Conservation (phyloP, 2,797 vertebrate species). For the Graptemys geographica region DNA sequence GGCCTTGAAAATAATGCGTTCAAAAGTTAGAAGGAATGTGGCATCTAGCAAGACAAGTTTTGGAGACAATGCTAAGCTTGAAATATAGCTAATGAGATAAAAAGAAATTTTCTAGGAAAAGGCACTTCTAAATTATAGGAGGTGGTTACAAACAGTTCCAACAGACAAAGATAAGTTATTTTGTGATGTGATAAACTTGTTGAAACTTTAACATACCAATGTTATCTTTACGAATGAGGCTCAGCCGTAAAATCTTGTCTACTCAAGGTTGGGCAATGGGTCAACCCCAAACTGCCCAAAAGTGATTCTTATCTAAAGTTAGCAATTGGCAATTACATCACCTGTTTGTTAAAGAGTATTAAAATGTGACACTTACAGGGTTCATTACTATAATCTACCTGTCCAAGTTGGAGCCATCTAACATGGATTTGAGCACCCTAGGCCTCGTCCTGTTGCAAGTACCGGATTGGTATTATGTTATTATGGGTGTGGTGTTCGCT, state of each 20-base stretch:
- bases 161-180: neutral
- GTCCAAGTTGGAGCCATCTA: neutral
- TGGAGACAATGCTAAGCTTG: neutral
- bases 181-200: neutral
- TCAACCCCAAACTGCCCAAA: neutral
- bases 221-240: neutral
- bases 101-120: neutral
- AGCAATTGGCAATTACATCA: neutral
- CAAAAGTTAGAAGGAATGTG: neutral
- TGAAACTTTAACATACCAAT: neutral
- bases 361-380: neutral
- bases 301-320: neutral
- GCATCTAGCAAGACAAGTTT: neutral
- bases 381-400: neutral
- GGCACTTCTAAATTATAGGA: neutral
- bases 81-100: neutral
- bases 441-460: neutral
- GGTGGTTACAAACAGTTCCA: neutral
- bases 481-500: neutral
- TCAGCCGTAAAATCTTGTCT: neutral
- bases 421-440: neutral
- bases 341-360: neutral
- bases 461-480: neutral
- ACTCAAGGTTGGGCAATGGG: neutral
- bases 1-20: neutral